Evolutionary conservation across 2,888 invertebrate genomes (phyloP).

Genomic region (Leptinotarsa rubiginosa): DNA sequence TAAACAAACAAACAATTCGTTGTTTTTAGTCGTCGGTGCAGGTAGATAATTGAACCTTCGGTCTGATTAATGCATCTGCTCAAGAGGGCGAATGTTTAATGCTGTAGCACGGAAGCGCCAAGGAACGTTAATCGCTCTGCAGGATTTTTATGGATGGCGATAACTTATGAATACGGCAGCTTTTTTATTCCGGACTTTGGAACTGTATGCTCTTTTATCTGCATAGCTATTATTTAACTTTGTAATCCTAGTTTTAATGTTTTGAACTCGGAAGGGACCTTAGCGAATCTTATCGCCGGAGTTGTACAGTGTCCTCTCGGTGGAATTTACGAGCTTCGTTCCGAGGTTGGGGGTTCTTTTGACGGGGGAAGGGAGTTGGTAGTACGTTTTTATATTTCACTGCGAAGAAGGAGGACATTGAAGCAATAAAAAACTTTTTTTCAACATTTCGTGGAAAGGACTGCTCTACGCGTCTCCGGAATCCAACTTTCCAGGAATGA

Average conservation of each 20-base stretch:
- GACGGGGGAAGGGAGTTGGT: neutral
- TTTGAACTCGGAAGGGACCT: constrained; percentile 35
- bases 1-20: constrained; percentile 28
- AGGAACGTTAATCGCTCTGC: constrained; percentile 60
- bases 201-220: constrained; percentile 45
- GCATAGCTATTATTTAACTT: constrained; percentile 42
- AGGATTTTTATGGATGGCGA: constrained; percentile 56
- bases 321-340: constrained; percentile 30
- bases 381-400: too few species aligned
- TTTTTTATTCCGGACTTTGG: constrained; percentile 51
- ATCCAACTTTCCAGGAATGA: too few species aligned
- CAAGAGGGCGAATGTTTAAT: constrained; percentile 56
- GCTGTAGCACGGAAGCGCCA: constrained; percentile 59
- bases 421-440: too few species aligned
- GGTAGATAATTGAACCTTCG: constrained; percentile 56
- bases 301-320: constrained; percentile 32
- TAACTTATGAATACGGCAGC: constrained; percentile 54
- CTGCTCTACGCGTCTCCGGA: too few species aligned
- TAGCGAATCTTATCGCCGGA: constrained; percentile 35
- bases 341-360: neutral
- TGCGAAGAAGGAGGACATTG: too few species aligned
- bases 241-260: constrained; percentile 41
- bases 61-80: constrained; percentile 54
- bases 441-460: too few species aligned
- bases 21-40: constrained; percentile 22